Base-by-base conservation (phyloP, 2,888 invertebrate genomes). In the Drosophila aldrichi region DNA sequence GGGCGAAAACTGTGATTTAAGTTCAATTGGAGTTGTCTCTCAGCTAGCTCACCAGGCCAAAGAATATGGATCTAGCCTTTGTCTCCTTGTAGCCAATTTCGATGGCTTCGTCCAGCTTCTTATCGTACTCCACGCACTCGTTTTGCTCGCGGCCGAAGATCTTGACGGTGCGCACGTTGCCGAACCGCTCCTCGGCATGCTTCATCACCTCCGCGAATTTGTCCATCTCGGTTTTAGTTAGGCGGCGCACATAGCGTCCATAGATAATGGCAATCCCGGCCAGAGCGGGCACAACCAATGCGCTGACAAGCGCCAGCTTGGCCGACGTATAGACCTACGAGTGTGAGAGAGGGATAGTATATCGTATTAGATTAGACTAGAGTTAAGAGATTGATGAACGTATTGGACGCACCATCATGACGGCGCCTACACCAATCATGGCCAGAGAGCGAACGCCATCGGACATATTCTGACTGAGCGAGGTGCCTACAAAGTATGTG, bases 101-200 rank as follows among this genome's bases (percentile, higher is more conserved):
- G 62, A 99, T 93, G 22, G 98, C 95, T 51, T 95, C 94, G 34
- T 95, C 93, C 64, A 98, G 95, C 82, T 95, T 95, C 0, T 92
- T 90, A 40, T 94, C 94, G 90, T 98, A 99, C 0, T 94, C 92
- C 8, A 94, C 91, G 55, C 96, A 94, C 93, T 99, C 99, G 65
- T 94, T 94, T 10, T 94, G 91, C 92, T 99, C 98, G 87, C 97
- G 97, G 18, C 97, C 97, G 92, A 99, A 98, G 32, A 97, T 96
- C 93, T 98, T 96, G 0, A 99, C 98, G 3, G 98, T 98, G 91
- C 97, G 95, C 74, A 99, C 96, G 91, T 98, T 98, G 14, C 97
- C 95, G 77, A 98, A 96, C 85, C 96, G 96, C 92, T 99, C 98
- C 93, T 98, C 98, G 0, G 98, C 98, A 63, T 97, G 95, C 94